phyloP scores from a whole-genome alignment of 2,113 vertebrate species.

The Acanthisitta chloris region DNA sequence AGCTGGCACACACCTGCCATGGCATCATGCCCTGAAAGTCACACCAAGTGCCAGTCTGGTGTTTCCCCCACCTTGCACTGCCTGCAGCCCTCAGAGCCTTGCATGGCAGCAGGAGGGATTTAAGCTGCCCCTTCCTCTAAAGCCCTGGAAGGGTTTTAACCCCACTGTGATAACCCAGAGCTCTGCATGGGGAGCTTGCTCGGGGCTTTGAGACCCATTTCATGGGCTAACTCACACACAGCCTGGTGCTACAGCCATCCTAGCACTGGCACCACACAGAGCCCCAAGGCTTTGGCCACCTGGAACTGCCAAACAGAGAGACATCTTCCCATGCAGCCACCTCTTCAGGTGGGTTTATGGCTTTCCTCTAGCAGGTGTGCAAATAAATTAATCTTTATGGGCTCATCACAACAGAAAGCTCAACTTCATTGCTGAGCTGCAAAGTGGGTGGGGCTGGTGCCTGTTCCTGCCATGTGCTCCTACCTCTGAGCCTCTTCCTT shows the following conservation, averaged over 20 bases:
- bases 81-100: neutral
- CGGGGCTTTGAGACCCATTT: neutral
- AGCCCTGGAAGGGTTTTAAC: neutral
- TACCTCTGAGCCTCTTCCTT: neutral
- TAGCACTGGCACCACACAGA: neutral
- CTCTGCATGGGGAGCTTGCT: neutral
- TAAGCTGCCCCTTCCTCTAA: neutral
- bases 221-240: neutral
- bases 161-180: rapidly evolving
- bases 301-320: neutral
- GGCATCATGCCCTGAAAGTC: neutral
- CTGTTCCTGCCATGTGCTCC: neutral
- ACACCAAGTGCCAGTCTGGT: no score
- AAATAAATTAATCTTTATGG: neutral
- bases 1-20: neutral
- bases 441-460: rapidly evolving
- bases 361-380: neutral
- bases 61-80: rapidly evolving
- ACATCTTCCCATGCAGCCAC: neutral
- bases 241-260: neutral
- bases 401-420: neutral
- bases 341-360: neutral
- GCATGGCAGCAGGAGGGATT: neutral
- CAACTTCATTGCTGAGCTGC: neutral
- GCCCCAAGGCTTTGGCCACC: neutral